Evolutionary conservation across 2,888 invertebrate genomes (phyloP), one percentile per base, ranked within the genome.

Genomic region (Apeira syringaria): DNA sequence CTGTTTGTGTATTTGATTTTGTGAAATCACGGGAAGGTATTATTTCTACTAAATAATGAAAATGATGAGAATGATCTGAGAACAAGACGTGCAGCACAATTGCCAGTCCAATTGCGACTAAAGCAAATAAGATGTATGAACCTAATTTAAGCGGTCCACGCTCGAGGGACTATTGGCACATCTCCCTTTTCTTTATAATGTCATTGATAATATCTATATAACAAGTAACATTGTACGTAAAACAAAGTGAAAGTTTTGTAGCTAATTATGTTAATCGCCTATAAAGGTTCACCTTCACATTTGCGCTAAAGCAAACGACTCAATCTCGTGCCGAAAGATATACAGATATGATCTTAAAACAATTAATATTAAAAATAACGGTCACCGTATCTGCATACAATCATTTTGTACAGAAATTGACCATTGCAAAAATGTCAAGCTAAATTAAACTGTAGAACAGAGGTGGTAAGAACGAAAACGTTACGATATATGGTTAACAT

Each of bases 241-340:
- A 36, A 20, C 7, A 28, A 48, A 54, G 54, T 54, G 54, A 54
- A 54, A 54, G 51, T 39, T 50, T 38, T 47, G n/a, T n/a, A 31
- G 28, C n/a, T 29, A 20, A 15, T 32, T 12, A 12, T 22, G 6
- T 20, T 31, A 24, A 32, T 31, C 10, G 29, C 12, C 28, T 22
- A 20, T 40, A 5, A 17, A 26, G 20, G 20, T n/a, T 43, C 6
- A 7, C 43, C 36, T 43, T 43, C 37, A 43, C 43, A 43, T 42
- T 36, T 34, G 7, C 15, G 20, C 22, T 25, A 18, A 9, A 24
- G 12, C 36, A 47, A 47, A 51, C 47, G 18, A 32, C 48, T 51
- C 34, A 45, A 51, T 54, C 31, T 47, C 41, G 11, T 31, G 40
- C 33, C 32, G 26, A 24, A 18, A 41, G 18, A 26, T 27, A 5